Percentiles rank a stretch among this genome's conserved stretches.
phyloP scores from a whole-genome alignment of 1,140 invertebrate genomes.

The Zaprionus camerounensis region DNA sequence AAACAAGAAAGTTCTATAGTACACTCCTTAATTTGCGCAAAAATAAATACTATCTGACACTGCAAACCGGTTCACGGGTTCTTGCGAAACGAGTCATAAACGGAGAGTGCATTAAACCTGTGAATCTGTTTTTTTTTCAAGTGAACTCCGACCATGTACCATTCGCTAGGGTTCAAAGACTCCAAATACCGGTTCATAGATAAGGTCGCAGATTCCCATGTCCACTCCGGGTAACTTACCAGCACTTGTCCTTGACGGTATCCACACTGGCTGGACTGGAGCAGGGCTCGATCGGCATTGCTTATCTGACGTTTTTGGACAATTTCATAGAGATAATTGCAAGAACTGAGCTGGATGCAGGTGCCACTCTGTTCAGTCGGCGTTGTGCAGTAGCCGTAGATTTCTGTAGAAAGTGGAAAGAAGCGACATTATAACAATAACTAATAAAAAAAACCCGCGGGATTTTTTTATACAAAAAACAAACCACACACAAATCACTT shows the following conservation, averaged over 20 bases:
- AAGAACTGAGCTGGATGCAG: conserved; percentile 58
- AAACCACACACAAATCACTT: neutral
- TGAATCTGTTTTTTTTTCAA: neutral
- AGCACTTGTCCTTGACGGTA: conserved; percentile 58
- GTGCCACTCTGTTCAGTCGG: conserved; percentile 47
- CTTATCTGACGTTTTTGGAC: conserved; percentile 37
- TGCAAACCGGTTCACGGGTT: neutral
- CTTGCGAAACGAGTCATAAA: conserved; percentile 1
- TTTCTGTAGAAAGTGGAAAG: conserved; percentile 40
- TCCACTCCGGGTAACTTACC: conserved; percentile 34
- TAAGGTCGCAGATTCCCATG: neutral
- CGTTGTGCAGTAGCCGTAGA: conserved; percentile 64
- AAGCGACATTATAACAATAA: neutral
- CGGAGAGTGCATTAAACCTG: conserved; percentile 5
- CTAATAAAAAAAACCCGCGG: conserved; percentile 2
- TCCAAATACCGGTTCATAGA: neutral
- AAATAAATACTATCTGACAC: neutral
- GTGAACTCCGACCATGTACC: neutral
- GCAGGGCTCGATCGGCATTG: conserved; percentile 25
- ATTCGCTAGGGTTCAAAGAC: conserved; percentile 7
- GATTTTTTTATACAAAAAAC: neutral
- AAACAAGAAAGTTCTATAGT: conserved; percentile 6
- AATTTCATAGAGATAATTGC: conserved; percentile 55
- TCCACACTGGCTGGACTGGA: conserved; percentile 61
- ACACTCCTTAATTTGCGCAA: neutral